Evolutionary conservation across 2,888 invertebrate species (phyloP).

Genomic region (Criorhina ranunculi): DNA sequence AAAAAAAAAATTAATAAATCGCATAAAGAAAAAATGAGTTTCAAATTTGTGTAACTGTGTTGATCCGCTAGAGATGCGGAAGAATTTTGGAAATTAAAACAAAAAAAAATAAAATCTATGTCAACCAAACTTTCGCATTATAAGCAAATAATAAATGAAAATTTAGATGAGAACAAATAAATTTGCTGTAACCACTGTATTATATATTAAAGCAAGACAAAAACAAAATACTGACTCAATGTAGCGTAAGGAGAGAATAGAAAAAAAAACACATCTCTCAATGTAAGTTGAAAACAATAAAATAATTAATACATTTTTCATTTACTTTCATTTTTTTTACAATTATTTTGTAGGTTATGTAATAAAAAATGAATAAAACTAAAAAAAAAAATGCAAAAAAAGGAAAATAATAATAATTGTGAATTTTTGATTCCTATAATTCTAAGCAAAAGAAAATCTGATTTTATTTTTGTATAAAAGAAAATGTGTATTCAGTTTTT

Average conservation of each 20-base stretch:
- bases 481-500: conserved; percentile 29
- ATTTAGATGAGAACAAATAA: conserved; percentile 37
- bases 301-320: conserved; percentile 46
- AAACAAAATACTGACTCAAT: conserved; percentile 61
- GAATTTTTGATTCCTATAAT: conserved; percentile 76
- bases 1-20: conserved; percentile 29
- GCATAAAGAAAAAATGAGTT: conserved; percentile 66
- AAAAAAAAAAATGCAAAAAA: conserved; percentile 28
- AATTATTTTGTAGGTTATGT: conserved; percentile 64
- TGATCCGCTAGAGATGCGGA: conserved; percentile 27
- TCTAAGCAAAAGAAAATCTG: conserved; percentile 59
- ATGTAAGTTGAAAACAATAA: conserved; percentile 72
- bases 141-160: conserved; percentile 42
- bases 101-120: conserved; percentile 35
- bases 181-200: conserved; percentile 73
- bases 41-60: conserved; percentile 69
- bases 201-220: conserved; percentile 49
- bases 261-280: conserved; percentile 43
- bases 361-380: conserved; percentile 28
- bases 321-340: conserved; percentile 44
- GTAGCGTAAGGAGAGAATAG: conserved; percentile 60
- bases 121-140: conserved; percentile 66
- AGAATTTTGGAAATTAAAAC: conserved; percentile 24
- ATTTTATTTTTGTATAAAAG: conserved; percentile 75
- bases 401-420: conserved; percentile 58